These are phyloP conservation scores for Gambelia wislizenii DNA, from an alignment of 2,797 vertebrate species.

Conservation along the genomic window DNA sequence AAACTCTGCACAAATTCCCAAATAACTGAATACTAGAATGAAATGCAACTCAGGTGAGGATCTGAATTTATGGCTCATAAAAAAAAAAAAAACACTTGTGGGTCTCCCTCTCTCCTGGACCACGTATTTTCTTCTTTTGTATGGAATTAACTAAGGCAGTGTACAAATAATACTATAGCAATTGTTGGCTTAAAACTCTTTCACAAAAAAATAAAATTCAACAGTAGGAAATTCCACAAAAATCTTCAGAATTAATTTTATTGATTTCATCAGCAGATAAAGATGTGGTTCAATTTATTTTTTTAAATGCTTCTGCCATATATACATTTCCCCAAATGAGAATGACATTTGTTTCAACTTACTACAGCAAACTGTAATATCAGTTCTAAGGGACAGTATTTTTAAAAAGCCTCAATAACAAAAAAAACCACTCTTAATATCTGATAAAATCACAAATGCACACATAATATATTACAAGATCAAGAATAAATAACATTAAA, in stretches of 20 bases:
- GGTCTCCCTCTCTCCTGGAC: not conserved
- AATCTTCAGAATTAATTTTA: not conserved
- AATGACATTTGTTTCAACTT: not conserved
- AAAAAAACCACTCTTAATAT: not conserved
- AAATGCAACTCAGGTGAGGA: not conserved
- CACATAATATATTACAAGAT: too few relatives aligned
- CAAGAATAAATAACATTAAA: not conserved
- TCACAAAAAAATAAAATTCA: not conserved
- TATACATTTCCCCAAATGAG: not conserved
- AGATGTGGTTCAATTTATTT: too few relatives aligned
- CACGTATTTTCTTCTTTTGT: not conserved
- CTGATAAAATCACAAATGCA: not conserved
- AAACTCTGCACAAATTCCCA: constrained; percentile 12
- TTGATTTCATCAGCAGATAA: not conserved
- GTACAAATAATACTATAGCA: not conserved
- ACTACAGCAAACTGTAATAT: not conserved
- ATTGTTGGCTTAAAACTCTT: not conserved
- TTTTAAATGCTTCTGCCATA: not conserved
- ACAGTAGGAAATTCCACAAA: not conserved
- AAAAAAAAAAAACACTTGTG: not conserved
- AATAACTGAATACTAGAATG: not conserved
- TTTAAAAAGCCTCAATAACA: not conserved
- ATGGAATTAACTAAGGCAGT: not conserved
- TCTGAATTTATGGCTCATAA: not conserved
- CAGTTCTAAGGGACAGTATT: not conserved